These are phyloP conservation scores for Pycnomerus fuliginosus DNA, from an alignment of 2,888 invertebrate genomes.

Conservation along the genomic window DNA sequence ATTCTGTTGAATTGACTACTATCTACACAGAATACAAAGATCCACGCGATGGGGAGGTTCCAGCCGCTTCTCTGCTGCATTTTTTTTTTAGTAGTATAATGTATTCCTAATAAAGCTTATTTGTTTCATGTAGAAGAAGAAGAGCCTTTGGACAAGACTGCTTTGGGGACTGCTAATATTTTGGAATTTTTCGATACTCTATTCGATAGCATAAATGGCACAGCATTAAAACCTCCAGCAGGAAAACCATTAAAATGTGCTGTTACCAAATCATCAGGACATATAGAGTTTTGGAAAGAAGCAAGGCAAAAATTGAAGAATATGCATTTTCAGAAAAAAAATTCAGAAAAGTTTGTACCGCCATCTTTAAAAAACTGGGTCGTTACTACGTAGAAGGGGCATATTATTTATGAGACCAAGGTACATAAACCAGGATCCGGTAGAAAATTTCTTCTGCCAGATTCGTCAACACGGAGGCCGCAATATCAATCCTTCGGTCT, in stretches of 20 bases:
- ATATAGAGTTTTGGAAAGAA: constrained; percentile 5
- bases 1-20: too few relatives aligned
- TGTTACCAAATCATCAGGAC: constrained; percentile 1
- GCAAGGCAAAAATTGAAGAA: constrained; percentile 1
- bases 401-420: constrained; percentile 4
- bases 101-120: too few relatives aligned
- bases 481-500: constrained; percentile 10
- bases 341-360: constrained; percentile 1
- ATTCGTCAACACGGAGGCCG: constrained; percentile 9
- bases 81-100: too few relatives aligned
- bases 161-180: constrained; percentile 11
- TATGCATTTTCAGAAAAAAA: constrained; percentile 5
- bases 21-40: too few relatives aligned
- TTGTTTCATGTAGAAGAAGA: too few relatives aligned
- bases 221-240: neutral
- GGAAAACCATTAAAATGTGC: constrained; percentile 8
- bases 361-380: constrained; percentile 14
- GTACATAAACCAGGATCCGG: constrained; percentile 11
- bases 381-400: neutral
- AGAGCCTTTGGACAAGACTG: too few relatives aligned
- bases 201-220: constrained; percentile 12
- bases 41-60: too few relatives aligned
- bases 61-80: too few relatives aligned
- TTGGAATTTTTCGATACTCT: constrained; percentile 1
- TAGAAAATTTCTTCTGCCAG: constrained; percentile 17